Evolutionary conservation across 2,797 vertebrate genomes (phyloP).

Genomic region (Malacoctenus gilli): DNA sequence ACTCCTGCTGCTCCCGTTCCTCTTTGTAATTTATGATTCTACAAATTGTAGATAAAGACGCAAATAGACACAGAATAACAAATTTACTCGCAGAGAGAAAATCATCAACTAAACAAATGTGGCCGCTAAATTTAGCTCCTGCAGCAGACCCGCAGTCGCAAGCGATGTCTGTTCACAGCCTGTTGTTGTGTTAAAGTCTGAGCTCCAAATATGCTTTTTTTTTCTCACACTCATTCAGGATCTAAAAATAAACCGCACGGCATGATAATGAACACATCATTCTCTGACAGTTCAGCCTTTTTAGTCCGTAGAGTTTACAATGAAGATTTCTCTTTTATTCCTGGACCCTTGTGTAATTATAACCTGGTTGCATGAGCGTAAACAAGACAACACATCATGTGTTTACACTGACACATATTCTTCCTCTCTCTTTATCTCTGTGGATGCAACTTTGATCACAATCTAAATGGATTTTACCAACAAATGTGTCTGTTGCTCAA

Average conservation of each 20-base stretch:
- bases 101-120: slow-evolving; percentile 33
- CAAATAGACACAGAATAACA: slow-evolving; percentile 11
- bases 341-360: too few species aligned
- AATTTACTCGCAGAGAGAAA: slow-evolving; percentile 6
- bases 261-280: too few species aligned
- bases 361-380: too few species aligned
- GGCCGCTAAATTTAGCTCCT: slow-evolving; percentile 55
- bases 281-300: too few species aligned
- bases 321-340: too few species aligned
- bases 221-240: neutral
- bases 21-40: too few species aligned
- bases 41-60: slow-evolving; percentile 1
- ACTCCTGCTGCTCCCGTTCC: too few species aligned
- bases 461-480: neutral
- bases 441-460: neutral
- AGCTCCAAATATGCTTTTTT: slow-evolving; percentile 2
- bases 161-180: slow-evolving; percentile 26
- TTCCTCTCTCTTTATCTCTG: neutral
- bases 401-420: too few species aligned
- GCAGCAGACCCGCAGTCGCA: slow-evolving; percentile 39
- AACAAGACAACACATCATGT: too few species aligned
- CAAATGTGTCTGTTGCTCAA: too few species aligned
- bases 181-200: slow-evolving; percentile 10
- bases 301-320: too few species aligned
- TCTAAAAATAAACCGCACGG: too few species aligned